A percentile compares a stretch with the other conserved stretches of the same genome.
These are phyloP conservation scores for Leptarthrus brevirostris DNA, from an alignment of 2,888 invertebrate genomes.

Conservation along the genomic window DNA sequence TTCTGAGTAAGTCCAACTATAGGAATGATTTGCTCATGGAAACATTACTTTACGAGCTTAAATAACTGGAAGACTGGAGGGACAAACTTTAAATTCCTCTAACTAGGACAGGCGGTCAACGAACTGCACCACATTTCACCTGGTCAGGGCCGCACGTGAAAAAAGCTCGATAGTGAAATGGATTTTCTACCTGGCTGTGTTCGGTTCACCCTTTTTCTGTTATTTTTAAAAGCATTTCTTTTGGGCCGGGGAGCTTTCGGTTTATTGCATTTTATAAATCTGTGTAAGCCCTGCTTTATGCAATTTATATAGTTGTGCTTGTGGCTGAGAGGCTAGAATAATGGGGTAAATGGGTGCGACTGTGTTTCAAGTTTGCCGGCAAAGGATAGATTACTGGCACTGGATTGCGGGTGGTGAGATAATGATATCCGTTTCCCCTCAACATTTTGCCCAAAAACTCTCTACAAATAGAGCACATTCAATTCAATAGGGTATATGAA, in stretches of 20 bases:
- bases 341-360: conserved; percentile 14
- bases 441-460: conserved; percentile 11
- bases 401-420: conserved; percentile 14
- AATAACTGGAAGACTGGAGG: conserved; percentile 4
- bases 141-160: conserved; percentile 53
- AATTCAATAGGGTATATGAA: conserved; percentile 36
- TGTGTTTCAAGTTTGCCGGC: neutral
- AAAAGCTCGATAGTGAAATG: conserved; percentile 34
- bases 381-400: conserved; percentile 10
- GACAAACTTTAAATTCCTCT: conserved; percentile 31
- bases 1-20: neutral
- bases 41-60: neutral
- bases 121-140: conserved; percentile 51
- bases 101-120: conserved; percentile 52
- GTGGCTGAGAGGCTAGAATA: neutral
- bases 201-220: too few relatives aligned
- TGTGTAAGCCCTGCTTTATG: conserved; percentile 24
- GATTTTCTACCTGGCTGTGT: neutral
- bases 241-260: too few relatives aligned
- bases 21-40: neutral
- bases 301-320: conserved; percentile 31
- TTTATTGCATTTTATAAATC: conserved; percentile 21
- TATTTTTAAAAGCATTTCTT: too few relatives aligned
- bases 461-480: conserved; percentile 28
- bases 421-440: conserved; percentile 17